phyloP scores from a whole-genome alignment of 2,888 invertebrate genomes.

The Lathronympha strigana region DNA sequence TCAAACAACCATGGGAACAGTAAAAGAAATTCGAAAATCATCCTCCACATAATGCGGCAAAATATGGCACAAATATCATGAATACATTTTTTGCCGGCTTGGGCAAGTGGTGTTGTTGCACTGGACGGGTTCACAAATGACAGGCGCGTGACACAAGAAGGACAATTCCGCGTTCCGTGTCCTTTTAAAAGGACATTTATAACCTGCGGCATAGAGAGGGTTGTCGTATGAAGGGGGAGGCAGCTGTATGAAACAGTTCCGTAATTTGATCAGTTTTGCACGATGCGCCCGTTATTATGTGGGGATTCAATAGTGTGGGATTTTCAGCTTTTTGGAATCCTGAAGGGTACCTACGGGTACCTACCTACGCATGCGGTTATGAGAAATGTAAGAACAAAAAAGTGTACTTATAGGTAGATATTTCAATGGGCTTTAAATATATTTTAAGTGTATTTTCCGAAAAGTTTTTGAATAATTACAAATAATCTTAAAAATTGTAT shows the following conservation, averaged over 20 bases:
- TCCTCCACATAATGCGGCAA: constrained; percentile 25
- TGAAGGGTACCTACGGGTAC: constrained; percentile 26
- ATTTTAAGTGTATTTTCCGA: too few species aligned
- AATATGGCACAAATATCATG: constrained; percentile 35
- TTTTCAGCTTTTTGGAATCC: constrained; percentile 13
- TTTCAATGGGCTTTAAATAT: too few species aligned
- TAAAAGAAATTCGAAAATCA: constrained; percentile 28
- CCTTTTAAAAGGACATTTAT: constrained; percentile 11
- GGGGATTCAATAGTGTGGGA: constrained; percentile 13
- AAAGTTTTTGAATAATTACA: too few species aligned
- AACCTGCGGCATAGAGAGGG: not conserved
- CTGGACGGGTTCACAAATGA: constrained; percentile 51
- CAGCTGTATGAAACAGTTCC: constrained; percentile 37
- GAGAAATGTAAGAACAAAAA: not conserved
- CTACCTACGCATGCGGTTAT: too few species aligned
- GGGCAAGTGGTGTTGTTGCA: constrained; percentile 43
- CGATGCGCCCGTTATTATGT: constrained; percentile 32
- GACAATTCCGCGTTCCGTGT: constrained; percentile 19
- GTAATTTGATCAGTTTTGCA: constrained; percentile 42
- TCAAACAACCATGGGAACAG: constrained; percentile 15
- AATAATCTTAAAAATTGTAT: too few species aligned
- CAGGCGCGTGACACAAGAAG: constrained; percentile 46
- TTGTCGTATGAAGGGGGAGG: constrained; percentile 14
- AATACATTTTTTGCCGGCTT: constrained; percentile 34
- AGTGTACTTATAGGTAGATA: too few species aligned